Evolutionary conservation across 2,888 invertebrate genomes (phyloP).

Genomic region (Hirudinaria manillensis): DNA sequence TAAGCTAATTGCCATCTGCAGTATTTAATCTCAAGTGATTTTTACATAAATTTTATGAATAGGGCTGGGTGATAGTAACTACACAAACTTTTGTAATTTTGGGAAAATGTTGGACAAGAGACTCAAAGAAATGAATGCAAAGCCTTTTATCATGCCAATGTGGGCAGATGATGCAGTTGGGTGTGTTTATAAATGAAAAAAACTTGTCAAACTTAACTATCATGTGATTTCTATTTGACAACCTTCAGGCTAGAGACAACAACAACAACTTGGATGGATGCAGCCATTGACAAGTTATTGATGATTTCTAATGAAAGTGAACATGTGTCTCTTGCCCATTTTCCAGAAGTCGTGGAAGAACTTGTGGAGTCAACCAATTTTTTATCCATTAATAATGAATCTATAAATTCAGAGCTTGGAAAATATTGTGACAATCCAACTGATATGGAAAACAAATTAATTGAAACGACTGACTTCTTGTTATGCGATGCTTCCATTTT

Average conservation of each 20-base stretch:
- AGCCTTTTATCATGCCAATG: constrained; percentile 54
- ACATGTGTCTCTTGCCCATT: not conserved
- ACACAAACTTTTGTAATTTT: constrained; percentile 59
- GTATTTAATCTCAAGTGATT: not conserved
- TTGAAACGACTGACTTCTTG: too few relatives aligned
- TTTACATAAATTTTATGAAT: constrained; percentile 19
- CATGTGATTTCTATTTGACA: constrained; percentile 8
- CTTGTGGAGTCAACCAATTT: not conserved
- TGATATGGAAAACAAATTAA: too few relatives aligned
- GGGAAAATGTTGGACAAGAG: constrained; percentile 55
- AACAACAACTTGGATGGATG: constrained; percentile 5
- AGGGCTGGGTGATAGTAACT: constrained; percentile 62
- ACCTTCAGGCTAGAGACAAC: constrained; percentile 44
- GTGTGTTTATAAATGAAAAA: constrained; percentile 39
- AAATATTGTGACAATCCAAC: too few relatives aligned
- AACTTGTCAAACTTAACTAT: too few relatives aligned
- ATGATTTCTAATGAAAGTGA: not conserved
- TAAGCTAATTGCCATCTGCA: not conserved
- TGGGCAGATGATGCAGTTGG: constrained; percentile 61
- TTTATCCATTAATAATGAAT: not conserved
- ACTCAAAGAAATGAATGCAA: constrained; percentile 56
- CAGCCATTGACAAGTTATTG: constrained; percentile 18
- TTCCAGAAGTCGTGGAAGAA: not conserved
- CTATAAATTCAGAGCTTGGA: too few relatives aligned
- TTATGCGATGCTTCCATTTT: too few relatives aligned